Percentiles rank a stretch among this genome's conserved stretches.
Conservation (phyloP, 1,140 invertebrate species). For the Philopotamus ludificatus region DNA sequence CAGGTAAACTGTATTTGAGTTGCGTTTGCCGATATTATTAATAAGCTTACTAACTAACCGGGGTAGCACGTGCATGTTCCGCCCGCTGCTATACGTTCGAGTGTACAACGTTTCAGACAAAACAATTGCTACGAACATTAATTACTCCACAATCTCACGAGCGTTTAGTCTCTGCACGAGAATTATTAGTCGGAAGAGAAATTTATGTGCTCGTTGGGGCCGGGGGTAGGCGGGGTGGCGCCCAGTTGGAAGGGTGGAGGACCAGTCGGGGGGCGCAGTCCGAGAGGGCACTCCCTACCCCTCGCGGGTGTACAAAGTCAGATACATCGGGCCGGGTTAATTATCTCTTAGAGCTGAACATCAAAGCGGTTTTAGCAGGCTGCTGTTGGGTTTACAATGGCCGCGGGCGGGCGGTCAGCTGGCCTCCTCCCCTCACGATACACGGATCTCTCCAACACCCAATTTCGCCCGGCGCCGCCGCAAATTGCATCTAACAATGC, state of each 20-base stretch:
- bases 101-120: conserved; percentile 30
- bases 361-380: conserved; percentile 40
- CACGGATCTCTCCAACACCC: conserved; percentile 6
- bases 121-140: conserved; percentile 40
- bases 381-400: conserved; percentile 37
- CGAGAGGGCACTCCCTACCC: not conserved
- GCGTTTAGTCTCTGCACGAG: conserved; percentile 38
- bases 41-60: not conserved
- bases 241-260: not conserved
- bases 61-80: conserved; percentile 22
- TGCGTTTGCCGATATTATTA: conserved; percentile 3
- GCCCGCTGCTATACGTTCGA: not conserved
- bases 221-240: not conserved
- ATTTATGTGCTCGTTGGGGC: conserved; percentile 34
- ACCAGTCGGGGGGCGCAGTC: conserved; percentile 3
- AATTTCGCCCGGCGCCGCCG: not conserved
- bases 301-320: conserved; percentile 28
- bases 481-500: conserved; percentile 24
- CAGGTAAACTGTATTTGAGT: too few species aligned
- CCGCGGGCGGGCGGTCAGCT: conserved; percentile 28
- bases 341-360: conserved; percentile 42
- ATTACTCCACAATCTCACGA: conserved; percentile 41
- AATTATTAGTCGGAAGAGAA: conserved; percentile 40
- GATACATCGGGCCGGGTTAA: conserved; percentile 40
- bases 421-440: not conserved